Conservation (phyloP, 1,140 invertebrate species). For the Ectropis grisescens region DNA sequence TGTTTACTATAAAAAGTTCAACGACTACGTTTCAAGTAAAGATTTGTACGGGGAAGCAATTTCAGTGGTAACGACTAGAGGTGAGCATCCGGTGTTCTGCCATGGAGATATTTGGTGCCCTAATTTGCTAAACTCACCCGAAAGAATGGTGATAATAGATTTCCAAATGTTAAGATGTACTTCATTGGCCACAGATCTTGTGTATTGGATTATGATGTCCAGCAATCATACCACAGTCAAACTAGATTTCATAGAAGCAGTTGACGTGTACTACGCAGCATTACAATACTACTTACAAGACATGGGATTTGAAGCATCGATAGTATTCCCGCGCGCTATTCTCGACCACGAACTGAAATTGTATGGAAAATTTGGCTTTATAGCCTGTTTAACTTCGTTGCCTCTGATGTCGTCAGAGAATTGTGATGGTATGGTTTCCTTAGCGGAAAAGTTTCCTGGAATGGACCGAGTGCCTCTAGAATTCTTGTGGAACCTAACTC, state of each 20-base stretch:
- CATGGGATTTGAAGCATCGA: constrained; percentile 16
- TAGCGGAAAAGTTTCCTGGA: constrained; percentile 12
- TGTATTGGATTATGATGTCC: constrained; percentile 17
- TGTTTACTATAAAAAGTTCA: constrained; percentile 28
- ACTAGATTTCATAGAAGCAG: constrained; percentile 18
- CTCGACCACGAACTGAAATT: constrained; percentile 21
- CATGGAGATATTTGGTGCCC: constrained; percentile 31
- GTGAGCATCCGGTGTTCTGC: constrained; percentile 16
- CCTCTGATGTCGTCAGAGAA: constrained; percentile 18
- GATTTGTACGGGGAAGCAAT: constrained; percentile 23
- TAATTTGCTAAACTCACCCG: constrained; percentile 22
- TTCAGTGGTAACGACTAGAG: constrained; percentile 7
- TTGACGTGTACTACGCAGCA: constrained; percentile 19
- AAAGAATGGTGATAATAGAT: constrained; percentile 21
- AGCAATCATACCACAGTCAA: constrained; percentile 12
- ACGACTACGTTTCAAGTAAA: constrained; percentile 7
- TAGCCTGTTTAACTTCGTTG: constrained; percentile 19
- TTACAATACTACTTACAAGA: constrained; percentile 22
- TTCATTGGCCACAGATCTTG: constrained; percentile 23
- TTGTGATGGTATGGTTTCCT: constrained; percentile 19
- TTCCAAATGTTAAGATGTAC: constrained; percentile 27
- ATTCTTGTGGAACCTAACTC: constrained; percentile 23
- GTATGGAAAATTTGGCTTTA: constrained; percentile 25
- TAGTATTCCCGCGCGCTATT: constrained; percentile 16
- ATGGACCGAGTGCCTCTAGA: constrained; percentile 24